phyloP scores from a whole-genome alignment of 2,797 vertebrate genomes.

The Aplochiton taeniatus region DNA sequence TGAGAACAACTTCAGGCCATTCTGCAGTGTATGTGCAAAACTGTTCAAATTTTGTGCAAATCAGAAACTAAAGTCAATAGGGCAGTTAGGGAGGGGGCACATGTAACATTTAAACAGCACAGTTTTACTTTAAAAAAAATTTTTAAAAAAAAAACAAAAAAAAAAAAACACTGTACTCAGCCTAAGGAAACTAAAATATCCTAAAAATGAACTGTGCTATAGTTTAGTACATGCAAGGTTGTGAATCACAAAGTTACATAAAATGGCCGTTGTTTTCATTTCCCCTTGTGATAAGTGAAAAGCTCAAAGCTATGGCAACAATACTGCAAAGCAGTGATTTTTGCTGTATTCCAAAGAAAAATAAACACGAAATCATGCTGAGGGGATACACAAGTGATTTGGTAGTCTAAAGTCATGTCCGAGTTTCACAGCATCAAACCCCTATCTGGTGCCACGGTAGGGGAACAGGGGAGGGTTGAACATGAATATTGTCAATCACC shows the following conservation, averaged over 20 bases:
- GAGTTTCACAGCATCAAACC: constrained; percentile 91
- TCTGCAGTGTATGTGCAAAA: constrained; percentile 96
- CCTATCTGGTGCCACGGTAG: constrained; percentile 86
- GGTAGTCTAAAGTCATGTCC: constrained; percentile 79
- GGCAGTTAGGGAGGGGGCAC: constrained; percentile 77
- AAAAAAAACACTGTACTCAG: constrained; percentile 92
- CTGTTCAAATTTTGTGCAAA: constrained; percentile 89
- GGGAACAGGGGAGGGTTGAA: constrained; percentile 73
- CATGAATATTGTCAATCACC: constrained; percentile 82
- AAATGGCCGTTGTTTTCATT: constrained; percentile 83
- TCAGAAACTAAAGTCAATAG: constrained; percentile 80
- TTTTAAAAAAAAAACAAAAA: constrained; percentile 66
- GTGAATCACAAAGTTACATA: constrained; percentile 85
- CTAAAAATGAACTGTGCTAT: constrained; percentile 95
- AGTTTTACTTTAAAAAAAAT: constrained; percentile 88
- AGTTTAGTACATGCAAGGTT: constrained; percentile 94
- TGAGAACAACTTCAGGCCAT: constrained; percentile 77
- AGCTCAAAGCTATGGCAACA: constrained; percentile 81
- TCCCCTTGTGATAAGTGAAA: constrained; percentile 77
- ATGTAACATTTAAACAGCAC: constrained; percentile 96
- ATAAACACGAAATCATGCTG: constrained; percentile 78
- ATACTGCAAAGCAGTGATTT: constrained; percentile 85
- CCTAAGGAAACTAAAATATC: constrained; percentile 87
- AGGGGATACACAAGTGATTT: constrained; percentile 78
- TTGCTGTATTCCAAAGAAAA: constrained; percentile 67